Percentiles rank a stretch among this genome's conserved stretches.
These are phyloP conservation scores for Meandrusa payeni DNA, from an alignment of 2,888 invertebrate genomes.

Conservation along the genomic window DNA sequence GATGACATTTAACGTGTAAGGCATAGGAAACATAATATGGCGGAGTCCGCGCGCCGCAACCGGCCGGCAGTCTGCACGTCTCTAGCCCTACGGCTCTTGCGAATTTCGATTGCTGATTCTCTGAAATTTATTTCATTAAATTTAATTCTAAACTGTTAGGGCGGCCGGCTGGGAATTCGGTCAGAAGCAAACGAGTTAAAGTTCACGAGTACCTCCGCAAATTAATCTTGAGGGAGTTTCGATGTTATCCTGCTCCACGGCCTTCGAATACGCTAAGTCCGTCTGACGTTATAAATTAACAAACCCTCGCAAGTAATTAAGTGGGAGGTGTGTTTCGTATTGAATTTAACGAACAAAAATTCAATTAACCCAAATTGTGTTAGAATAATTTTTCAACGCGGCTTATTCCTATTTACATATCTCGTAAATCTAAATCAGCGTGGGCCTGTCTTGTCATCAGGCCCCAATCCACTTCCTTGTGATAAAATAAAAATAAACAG, in stretches of 20 bases:
- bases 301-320: conserved; percentile 74
- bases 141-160: conserved; percentile 74
- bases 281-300: conserved; percentile 74
- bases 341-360: conserved; percentile 70
- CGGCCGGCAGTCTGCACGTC: conserved; percentile 36
- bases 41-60: conserved; percentile 36
- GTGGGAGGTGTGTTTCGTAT: conserved; percentile 69
- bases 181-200: conserved; percentile 76
- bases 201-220: conserved; percentile 70
- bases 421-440: conserved; percentile 53
- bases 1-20: conserved; percentile 39
- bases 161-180: conserved; percentile 67
- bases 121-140: conserved; percentile 76
- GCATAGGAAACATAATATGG: conserved; percentile 27
- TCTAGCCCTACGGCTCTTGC: conserved; percentile 36
- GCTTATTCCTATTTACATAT: conserved; percentile 54
- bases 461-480: conserved; percentile 36
- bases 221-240: conserved; percentile 80
- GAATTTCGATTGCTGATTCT: conserved; percentile 62
- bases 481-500: conserved; percentile 23
- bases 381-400: conserved; percentile 58
- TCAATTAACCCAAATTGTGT: conserved; percentile 71
- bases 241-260: conserved; percentile 66
- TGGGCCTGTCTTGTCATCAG: conserved; percentile 37
- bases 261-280: conserved; percentile 63